Base-by-base conservation (phyloP, 2,797 vertebrate species). In the Bradypodion ventrale region DNA sequence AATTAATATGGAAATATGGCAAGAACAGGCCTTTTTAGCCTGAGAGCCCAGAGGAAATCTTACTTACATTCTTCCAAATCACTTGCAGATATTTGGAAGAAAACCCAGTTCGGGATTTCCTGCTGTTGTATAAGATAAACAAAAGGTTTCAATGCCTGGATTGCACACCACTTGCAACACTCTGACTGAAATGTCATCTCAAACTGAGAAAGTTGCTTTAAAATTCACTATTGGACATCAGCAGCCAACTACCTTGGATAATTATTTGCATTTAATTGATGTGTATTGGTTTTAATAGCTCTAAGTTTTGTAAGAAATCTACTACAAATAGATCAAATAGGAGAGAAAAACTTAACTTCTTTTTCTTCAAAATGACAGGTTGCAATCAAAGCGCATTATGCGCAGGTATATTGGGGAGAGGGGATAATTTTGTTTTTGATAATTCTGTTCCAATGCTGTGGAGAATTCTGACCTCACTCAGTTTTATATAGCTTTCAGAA, bases 1-100 rank as follows among this genome's bases (percentile, higher is more conserved):
- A 93, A 94, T 90, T 95, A 93, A 95, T 94, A 92, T 92, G 86
- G 90, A 94, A 93, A 93, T 94, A 93, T 1, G 91, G 46, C 87
- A 90, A 93, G 86, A 89, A 90, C 66, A 42, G 91, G 19, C 52
- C 49, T 82, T 93, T 93, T 94, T 85, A 83, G 83, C 87, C 86
- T 83, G 78, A 83, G 83, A 92, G 87, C 85, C 84, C 91, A 1
- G 6, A 92, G 90, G 94, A 93, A 93, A 94, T 92, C 81, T 93
- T 92, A 87, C 82, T 93, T 95, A 91, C 90, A 92, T 80, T 91
- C 89, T 93, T 95, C 91, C 87, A 91, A 88, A 93, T 88, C 88
- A 92, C 78, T 94, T 94, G 88, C 89, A 93, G 84, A 93, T 91
- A 90, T 85, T 91, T 94, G 88, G 91, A 92, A 90, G 85, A 83